Evolutionary conservation across 2,113 vertebrate genomes (phyloP), one percentile per base, ranked within the genome.

Genomic region (Sclerurus mexicanus): DNA sequence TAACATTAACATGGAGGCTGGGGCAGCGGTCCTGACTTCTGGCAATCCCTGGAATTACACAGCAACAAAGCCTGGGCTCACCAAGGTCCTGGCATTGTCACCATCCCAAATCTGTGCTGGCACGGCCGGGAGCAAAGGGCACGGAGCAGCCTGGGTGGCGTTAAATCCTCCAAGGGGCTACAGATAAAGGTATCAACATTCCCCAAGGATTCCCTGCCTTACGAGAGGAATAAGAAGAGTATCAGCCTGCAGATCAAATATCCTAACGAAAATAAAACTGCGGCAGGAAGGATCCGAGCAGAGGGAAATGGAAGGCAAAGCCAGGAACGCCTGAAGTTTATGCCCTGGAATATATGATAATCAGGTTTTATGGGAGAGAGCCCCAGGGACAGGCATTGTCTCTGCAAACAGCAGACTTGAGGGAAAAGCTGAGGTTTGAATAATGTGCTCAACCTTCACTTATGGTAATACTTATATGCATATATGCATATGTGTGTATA

Each of bases 291-390:
- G 30, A 64, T 68, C 62, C 87, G 84, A 53, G 14, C 77, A 21
- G 78, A 91, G 82, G 92, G 35, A 58, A 95, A 87, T 13, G 72
- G 87, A 55, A 85, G 96, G 52, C 66, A 85, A 92, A 62, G 31
- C 85, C 27, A 3, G 59, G 78, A 86, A 67, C 92, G 76, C 64
- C 59, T 81, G 92, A 95, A 96, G 96, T 96, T 97, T 95, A 96
- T 89, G 94, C 92, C 96, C 95, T 96, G 97, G 97, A 97, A 97
- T 98, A 97, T 75, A 96, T 95, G 98, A 96, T 97, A 97, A 97
- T 96, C 74, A 97, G 96, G 92, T 95, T 98, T 97, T 96, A 96
- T 87, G 94, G 97, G 95, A 97, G 94, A 8, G 87, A 97, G 91
- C 97, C 97, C 97, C 37, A 77, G 97, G 97, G 97, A 96, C 85